Evolutionary conservation across 2,113 vertebrate genomes (phyloP), one percentile per base, ranked within the genome.

Genomic region (Atlantisia rogersi): DNA sequence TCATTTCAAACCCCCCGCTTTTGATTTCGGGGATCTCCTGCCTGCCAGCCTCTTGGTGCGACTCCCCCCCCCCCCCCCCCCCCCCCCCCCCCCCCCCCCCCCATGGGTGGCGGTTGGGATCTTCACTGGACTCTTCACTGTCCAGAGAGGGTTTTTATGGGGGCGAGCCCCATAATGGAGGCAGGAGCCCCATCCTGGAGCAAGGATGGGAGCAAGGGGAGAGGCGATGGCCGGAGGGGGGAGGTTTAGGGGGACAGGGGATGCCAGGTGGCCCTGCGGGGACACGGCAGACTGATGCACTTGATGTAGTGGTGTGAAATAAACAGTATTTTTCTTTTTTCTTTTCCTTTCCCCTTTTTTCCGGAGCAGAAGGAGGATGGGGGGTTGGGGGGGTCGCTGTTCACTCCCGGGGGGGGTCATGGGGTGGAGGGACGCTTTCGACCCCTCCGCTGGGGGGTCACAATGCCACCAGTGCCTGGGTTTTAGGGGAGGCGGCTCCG

Each of bases 251-350:
- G 31, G 32, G 5, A 6, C 9, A 10, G 28, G 91, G 77, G 60
- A 17, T 4, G 22, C 42, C 10, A 19, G 44, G 64, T 28, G 13
- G 11, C 42, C 46, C n/a, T 10, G 9, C 25, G 12, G 56, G 82
- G 71, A 18, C 56, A 11, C 15, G 71, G 74, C 69, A 86, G 71
- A 64, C 55, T 64, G 88, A 96, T 95, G 87, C 82, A 94, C 95
- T 97, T 93, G 97, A 84, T 95, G 97, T 97, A 95, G 95, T 97
- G 82, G 93, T 97, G 97, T 97, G 97, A 96, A 98, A 98, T 98
- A 98, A 98, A 98, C 97, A 82, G 94, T 98, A 98, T 98, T 97
- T 98, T 97, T 97, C 94, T 93, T 90, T 93, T 94, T 95, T 97
- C 96, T 96, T 97, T 96, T 93, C 37, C 58, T 65, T 92, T 93